Evolutionary conservation across 2,113 vertebrate species (phyloP), one percentile per base, ranked within the genome.

Genomic region (Oophaga pumilio): DNA sequence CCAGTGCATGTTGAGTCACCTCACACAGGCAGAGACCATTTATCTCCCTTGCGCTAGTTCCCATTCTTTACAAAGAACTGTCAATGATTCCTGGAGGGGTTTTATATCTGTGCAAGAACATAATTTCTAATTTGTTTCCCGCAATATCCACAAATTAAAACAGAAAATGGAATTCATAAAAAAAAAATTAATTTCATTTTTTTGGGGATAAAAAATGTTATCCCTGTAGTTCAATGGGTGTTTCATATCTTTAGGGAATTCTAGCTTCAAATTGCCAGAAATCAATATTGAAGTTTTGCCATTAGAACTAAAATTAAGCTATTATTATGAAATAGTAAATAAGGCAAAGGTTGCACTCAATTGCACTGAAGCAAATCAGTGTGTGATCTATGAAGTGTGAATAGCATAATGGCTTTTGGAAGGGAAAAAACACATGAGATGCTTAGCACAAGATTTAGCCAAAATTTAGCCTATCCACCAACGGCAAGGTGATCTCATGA

Each of bases 1-100:
- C 76, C 17, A 24, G 76, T 68, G 85, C 17, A 64, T 79, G 69
- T 79, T 86, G 85, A 86, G 71, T 86, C 76, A 86, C 85, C 74
- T 86, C 62, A 57, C 14, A 69, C 60, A 79, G 53, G 60, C 13
- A 8, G 60, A 53, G 50, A 52, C 73, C 49, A 86, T 86, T 77
- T 77, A 77, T 86, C 84, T 77, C 57, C 43, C 60, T 43, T 15
- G 53, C 3, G 33, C 84, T 64, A 2, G n/a, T 49, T 76, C 73
- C 74, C 66, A 77, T 78, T 66, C 49, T 77, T 77, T 78, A 52
- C n/a, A 66, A 60, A 62, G 59, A 77, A 50, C 60, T 76, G 33
- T 86, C 74, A 86, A 78, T 66, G 74, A 77, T 86, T 26, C n/a
- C 60, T 66, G 81, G 69, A 53, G 81, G 62, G 43, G 50, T 52